phyloP scores from a whole-genome alignment of 2,888 invertebrate species.

The Erynnis tages region DNA sequence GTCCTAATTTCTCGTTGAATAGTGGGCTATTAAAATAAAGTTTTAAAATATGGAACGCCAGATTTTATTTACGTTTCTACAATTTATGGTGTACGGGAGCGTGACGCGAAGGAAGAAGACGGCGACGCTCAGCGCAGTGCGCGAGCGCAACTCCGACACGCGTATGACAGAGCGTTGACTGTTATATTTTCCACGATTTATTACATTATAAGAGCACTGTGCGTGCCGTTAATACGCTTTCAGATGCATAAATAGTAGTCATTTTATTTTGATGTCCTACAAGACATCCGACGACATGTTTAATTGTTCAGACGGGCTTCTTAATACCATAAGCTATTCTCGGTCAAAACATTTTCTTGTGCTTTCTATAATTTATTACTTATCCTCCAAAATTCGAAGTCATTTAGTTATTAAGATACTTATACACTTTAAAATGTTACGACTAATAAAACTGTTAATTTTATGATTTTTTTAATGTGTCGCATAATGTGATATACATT shows the following conservation, averaged over 20 bases:
- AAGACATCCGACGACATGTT: conserved; percentile 75
- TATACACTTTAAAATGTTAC: neutral
- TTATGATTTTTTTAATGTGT: conserved; percentile 42
- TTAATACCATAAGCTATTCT: conserved; percentile 65
- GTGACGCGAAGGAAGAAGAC: conserved; percentile 45
- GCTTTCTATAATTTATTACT: conserved; percentile 37
- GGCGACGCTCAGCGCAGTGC: conserved; percentile 34
- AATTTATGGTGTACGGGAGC: conserved; percentile 70
- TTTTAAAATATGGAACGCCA: conserved; percentile 77
- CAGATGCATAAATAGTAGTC: conserved; percentile 77
- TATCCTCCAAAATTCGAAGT: conserved; percentile 10
- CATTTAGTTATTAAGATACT: conserved; percentile 10
- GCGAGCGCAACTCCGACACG: conserved; percentile 47
- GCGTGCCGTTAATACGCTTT: conserved; percentile 72
- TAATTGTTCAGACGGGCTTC: conserved; percentile 69
- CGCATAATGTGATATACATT: conserved; percentile 35
- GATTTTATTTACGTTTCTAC: conserved; percentile 73
- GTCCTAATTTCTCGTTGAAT: conserved; percentile 77
- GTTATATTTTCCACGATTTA: conserved; percentile 82
- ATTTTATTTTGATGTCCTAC: conserved; percentile 80
- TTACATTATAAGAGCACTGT: conserved; percentile 75
- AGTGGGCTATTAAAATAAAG: conserved; percentile 78
- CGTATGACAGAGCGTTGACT: conserved; percentile 76
- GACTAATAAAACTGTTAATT: conserved; percentile 16
- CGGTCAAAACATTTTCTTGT: conserved; percentile 59